These are phyloP conservation scores for Austrofundulus limnaeus DNA, from an alignment of 2,113 vertebrate genomes.

Conservation along the genomic window DNA sequence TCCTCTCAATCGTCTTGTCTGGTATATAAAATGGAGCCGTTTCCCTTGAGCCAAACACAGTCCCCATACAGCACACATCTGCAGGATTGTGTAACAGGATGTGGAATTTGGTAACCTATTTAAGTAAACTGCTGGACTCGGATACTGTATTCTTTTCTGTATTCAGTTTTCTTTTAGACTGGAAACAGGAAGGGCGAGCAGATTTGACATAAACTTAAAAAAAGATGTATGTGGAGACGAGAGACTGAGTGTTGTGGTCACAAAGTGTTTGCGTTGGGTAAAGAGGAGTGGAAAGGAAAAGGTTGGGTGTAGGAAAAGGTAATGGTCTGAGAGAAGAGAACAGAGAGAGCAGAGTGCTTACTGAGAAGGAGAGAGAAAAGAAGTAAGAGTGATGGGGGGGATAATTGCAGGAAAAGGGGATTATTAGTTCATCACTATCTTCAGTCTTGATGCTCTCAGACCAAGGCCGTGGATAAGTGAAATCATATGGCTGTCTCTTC, in stretches of 20 bases:
- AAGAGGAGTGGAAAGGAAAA: conserved; percentile 11
- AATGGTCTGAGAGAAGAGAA: conserved; percentile 26
- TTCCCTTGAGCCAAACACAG: conserved; percentile 29
- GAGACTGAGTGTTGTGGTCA: conserved; percentile 6
- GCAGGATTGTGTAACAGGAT: conserved; percentile 59
- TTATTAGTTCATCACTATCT: conserved; percentile 77
- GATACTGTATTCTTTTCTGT: conserved; percentile 36
- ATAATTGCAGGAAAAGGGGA: conserved; percentile 77
- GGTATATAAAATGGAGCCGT: conserved; percentile 4
- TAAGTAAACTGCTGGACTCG: conserved; percentile 44
- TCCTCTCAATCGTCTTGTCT: conserved; percentile 8
- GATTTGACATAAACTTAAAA: conserved; percentile 26
- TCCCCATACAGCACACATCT: conserved; percentile 59
- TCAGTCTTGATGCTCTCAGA: conserved; percentile 64
- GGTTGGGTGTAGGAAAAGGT: conserved; percentile 15
- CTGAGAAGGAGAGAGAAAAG: conserved; percentile 39
- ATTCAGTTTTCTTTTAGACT: conserved; percentile 19
- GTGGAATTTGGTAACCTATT: conserved; percentile 51
- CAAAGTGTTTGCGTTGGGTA: conserved; percentile 28
- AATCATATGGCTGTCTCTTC: conserved; percentile 74
- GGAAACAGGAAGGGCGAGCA: conserved; percentile 6
- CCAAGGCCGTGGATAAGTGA: conserved; percentile 76
- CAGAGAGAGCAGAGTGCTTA: conserved; percentile 49
- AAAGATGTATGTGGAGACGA: conserved; percentile 22
- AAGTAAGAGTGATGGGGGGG: conserved; percentile 40